phyloP scores from a whole-genome alignment of 2,888 invertebrate species.

The Drosophila pseudotalamancana region DNA sequence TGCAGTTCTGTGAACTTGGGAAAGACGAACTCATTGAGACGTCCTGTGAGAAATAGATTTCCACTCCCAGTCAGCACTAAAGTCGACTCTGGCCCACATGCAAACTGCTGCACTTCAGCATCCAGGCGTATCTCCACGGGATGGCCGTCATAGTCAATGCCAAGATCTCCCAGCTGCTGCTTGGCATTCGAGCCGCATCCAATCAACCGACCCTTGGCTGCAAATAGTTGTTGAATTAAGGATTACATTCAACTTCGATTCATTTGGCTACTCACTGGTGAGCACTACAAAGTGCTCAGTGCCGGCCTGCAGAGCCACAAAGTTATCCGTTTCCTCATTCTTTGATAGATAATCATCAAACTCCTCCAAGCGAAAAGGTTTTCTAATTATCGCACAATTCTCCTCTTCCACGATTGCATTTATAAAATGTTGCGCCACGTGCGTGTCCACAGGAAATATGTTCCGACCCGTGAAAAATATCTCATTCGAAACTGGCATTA shows the following conservation, averaged over 20 bases:
- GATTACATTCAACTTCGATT: too few relatives aligned
- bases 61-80: constrained; percentile 82
- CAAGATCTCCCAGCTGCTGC: constrained; percentile 80
- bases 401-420: constrained; percentile 69
- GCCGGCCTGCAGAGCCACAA: constrained; percentile 81
- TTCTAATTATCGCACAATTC: constrained; percentile 75
- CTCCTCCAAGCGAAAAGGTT: constrained; percentile 82
- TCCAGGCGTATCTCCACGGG: constrained; percentile 81
- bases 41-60: constrained; percentile 81
- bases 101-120: constrained; percentile 77
- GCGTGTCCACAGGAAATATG: constrained; percentile 76
- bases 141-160: constrained; percentile 62
- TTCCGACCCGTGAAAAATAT: constrained; percentile 83
- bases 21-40: constrained; percentile 82
- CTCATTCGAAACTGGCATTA: constrained; percentile 81
- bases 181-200: constrained; percentile 82
- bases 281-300: constrained; percentile 83
- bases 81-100: constrained; percentile 83
- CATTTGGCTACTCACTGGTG: constrained; percentile 78
- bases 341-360: constrained; percentile 80
- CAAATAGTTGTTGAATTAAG: not conserved
- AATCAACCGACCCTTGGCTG: constrained; percentile 82
- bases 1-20: constrained; percentile 82
- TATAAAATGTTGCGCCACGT: constrained; percentile 78
- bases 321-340: constrained; percentile 82